Conservation (phyloP, 2,797 vertebrate genomes). For the Carcharodon carcharias region DNA sequence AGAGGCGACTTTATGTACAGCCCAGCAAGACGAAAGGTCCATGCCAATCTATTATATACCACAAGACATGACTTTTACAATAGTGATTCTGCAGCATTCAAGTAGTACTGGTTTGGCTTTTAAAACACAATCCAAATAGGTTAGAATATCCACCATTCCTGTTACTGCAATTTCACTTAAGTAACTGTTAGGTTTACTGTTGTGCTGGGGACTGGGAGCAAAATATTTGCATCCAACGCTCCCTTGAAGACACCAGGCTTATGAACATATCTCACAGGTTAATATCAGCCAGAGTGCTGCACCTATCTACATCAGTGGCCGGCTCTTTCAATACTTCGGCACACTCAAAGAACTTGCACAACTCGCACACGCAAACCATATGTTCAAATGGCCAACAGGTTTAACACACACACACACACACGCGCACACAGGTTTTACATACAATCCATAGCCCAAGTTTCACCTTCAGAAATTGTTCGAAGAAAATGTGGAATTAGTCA, state of each 20-base stretch:
- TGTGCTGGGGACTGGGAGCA: background rate
- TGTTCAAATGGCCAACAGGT: background rate
- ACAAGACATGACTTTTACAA: background rate
- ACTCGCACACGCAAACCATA: background rate
- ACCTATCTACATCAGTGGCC: background rate
- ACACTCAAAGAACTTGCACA: background rate
- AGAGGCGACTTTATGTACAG: background rate
- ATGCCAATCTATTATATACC: background rate
- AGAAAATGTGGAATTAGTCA: background rate
- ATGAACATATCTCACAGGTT: too few species aligned
- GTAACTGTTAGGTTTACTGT: background rate
- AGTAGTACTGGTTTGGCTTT: conserved; percentile 8
- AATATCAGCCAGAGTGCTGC: background rate
- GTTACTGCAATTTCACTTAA: background rate
- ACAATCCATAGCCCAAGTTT: background rate
- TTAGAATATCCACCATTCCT: background rate
- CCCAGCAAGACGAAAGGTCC: background rate
- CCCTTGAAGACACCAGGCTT: background rate
- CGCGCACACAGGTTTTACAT: background rate
- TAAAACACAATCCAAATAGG: background rate
- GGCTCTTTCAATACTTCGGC: background rate
- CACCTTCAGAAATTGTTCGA: background rate
- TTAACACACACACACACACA: background rate
- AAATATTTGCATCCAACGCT: background rate
- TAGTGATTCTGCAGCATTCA: background rate